Evolutionary conservation across 23 tunicate species (phyloP), one percentile per base, ranked within the genome.

Genomic region (Trididemnum miniatum): DNA sequence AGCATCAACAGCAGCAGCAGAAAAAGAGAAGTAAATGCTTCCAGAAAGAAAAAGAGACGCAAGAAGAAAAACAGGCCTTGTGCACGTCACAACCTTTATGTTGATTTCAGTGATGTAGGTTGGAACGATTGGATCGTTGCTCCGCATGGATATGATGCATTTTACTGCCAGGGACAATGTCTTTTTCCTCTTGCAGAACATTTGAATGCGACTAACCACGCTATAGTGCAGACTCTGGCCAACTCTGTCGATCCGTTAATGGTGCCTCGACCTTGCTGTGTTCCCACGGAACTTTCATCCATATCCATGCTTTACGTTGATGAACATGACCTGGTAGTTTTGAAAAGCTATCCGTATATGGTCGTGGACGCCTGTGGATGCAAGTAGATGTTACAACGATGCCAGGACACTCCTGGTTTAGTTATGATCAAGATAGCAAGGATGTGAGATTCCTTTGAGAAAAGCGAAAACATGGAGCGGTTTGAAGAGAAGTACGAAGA

Each of bases 51-150:
- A 59, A 59, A 72, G 30, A 80, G 75, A 54, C 57, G 87, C 29
- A 77, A 72, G 51, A 72, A 44, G 62, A 87, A 86, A 31, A 2
- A 80, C 0, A 80, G 79, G 0, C 75, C 40, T 22, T 95, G 99
- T 66, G 80, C 84, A 24, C 86, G 96, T 15, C 86, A 90, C 31
- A 72, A 76, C 33, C 86, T 95, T n/a, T 86, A 90, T 84, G 95
- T 95, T 15, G 96, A 95, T 59, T 95, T 95, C 80, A 51, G 62
- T 15, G 87, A 63, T 20, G 95, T 95, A 2, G 88, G 86, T 32
- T 95, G 99, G 99, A 74, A 75, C 4, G 80, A 78, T 44, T 95
- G 99, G 98, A 93, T 93, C 34, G 90, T 93, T 0, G 98, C 98
- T 51, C 98, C 98, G 0, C 98, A 83, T 34, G 98, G 98, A 62